These are phyloP conservation scores for Drosophila watanabei DNA, from an alignment of 1,140 invertebrate species.

Conservation along the genomic window DNA sequence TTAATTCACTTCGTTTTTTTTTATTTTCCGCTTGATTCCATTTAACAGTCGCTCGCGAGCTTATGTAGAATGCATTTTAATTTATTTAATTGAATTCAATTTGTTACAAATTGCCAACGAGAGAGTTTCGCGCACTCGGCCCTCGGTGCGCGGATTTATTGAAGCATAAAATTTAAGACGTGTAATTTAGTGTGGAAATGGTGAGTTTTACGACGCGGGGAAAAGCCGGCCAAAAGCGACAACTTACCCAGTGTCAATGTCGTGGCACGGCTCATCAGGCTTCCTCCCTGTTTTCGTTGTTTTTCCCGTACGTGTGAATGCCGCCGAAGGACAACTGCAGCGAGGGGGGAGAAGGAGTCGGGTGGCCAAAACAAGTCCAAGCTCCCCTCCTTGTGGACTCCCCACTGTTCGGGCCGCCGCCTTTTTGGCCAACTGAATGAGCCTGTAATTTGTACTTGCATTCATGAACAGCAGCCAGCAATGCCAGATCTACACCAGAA, in stretches of 20 bases:
- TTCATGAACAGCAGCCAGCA: constrained; percentile 63
- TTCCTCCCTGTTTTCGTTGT: constrained; percentile 25
- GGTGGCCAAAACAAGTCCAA: constrained; percentile 6
- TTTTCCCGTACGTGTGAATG: constrained; percentile 64
- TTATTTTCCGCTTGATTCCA: constrained; percentile 43
- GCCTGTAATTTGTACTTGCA: constrained; percentile 83
- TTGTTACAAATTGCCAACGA: constrained; percentile 69
- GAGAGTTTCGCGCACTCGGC: constrained; percentile 17
- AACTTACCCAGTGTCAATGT: constrained; percentile 74
- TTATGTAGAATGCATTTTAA: constrained; percentile 81
- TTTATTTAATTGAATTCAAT: constrained; percentile 83
- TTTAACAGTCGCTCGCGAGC: constrained; percentile 46
- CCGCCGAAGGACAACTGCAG: constrained; percentile 69
- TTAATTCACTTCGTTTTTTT: constrained; percentile 63
- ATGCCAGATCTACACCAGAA: background rate
- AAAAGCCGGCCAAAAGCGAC: constrained; percentile 23
- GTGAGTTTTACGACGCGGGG: constrained; percentile 54
- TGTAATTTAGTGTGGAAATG: constrained; percentile 69
- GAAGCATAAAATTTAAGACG: constrained; percentile 78
- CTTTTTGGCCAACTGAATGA: constrained; percentile 61
- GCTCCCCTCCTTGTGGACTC: constrained; percentile 12
- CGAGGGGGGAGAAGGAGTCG: constrained; percentile 25
- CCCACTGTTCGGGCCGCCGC: constrained; percentile 12
- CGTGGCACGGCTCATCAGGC: constrained; percentile 53
- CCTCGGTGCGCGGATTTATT: constrained; percentile 66